These are phyloP conservation scores for Exocentrus adspersus DNA, from an alignment of 2,888 invertebrate genomes.

Conservation along the genomic window DNA sequence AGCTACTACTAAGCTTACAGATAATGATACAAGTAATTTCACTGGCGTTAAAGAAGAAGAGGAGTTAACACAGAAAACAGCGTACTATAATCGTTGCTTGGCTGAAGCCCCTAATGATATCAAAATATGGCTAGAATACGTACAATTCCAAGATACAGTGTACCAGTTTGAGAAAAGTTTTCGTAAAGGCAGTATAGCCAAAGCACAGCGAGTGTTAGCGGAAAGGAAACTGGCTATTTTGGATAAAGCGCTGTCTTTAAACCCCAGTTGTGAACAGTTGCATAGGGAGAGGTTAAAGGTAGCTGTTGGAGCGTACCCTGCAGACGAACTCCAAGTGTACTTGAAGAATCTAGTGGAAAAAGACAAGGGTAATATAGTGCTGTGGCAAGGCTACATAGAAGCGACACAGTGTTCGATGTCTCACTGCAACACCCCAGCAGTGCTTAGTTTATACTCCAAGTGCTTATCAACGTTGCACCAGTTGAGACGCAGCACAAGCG, in stretches of 20 bases:
- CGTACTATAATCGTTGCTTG: constrained; percentile 66
- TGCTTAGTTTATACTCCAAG: constrained; percentile 68
- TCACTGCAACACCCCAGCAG: constrained; percentile 69
- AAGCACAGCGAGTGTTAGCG: constrained; percentile 60
- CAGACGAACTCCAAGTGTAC: constrained; percentile 68
- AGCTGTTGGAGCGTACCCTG: constrained; percentile 67
- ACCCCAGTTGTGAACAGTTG: constrained; percentile 67
- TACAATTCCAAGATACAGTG: constrained; percentile 68
- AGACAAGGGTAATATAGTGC: constrained; percentile 62
- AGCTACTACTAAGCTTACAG: constrained; percentile 34
- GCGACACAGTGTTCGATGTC: constrained; percentile 70
- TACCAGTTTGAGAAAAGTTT: constrained; percentile 63
- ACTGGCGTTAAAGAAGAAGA: constrained; percentile 63
- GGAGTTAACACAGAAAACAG: constrained; percentile 65
- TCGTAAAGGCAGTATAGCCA: constrained; percentile 61
- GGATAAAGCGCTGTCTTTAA: constrained; percentile 69
- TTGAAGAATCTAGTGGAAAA: constrained; percentile 65
- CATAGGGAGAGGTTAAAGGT: constrained; percentile 65
- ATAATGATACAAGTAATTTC: constrained; percentile 48
- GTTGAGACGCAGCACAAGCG: constrained; percentile 55
- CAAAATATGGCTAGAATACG: constrained; percentile 70
- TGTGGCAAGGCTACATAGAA: constrained; percentile 68
- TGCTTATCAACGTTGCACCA: constrained; percentile 64
- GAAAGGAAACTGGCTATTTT: constrained; percentile 72
- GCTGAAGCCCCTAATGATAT: constrained; percentile 66